A percentile compares a stretch with the other conserved stretches of the same genome.
These are phyloP conservation scores for Myrmecophaga tridactyla DNA, from an alignment of 2,113 vertebrate species.

Conservation along the genomic window DNA sequence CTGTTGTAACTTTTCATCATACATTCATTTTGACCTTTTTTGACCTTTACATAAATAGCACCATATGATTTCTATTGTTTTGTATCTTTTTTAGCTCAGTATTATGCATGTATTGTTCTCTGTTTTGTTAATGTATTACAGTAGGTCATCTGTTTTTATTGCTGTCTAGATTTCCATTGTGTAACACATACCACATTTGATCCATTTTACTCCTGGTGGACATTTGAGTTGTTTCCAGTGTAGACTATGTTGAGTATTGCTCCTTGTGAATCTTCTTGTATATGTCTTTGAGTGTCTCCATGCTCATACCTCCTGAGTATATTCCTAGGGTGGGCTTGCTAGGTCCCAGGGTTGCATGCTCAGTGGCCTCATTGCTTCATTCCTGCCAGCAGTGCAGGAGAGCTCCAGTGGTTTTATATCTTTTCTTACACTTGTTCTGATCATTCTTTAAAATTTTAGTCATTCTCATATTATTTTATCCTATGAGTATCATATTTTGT, in stretches of 20 bases:
- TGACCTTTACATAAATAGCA: neutral
- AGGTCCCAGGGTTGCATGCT: neutral
- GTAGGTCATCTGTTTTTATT: neutral
- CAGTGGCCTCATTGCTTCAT: neutral
- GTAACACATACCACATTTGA: neutral
- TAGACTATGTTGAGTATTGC: neutral
- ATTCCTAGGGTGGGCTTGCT: neutral
- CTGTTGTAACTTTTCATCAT: neutral
- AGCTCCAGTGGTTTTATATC: accelerated
- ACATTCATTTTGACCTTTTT: neutral
- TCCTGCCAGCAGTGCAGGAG: too few relatives aligned
- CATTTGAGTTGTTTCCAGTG: neutral
- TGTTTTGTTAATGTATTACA: accelerated
- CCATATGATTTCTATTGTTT: neutral
- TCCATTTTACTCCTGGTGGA: neutral
- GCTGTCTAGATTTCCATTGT: neutral
- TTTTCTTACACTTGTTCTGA: neutral
- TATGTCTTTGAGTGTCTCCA: neutral
- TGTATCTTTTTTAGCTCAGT: neutral
- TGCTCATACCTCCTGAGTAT: neutral
- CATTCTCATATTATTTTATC: neutral
- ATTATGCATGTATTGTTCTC: neutral
- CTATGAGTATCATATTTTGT: neutral
- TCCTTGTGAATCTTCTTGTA: neutral
- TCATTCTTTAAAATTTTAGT: neutral